These are phyloP conservation scores for Anolis apletophallus DNA, from an alignment of 2,797 vertebrate genomes.

Conservation along the genomic window DNA sequence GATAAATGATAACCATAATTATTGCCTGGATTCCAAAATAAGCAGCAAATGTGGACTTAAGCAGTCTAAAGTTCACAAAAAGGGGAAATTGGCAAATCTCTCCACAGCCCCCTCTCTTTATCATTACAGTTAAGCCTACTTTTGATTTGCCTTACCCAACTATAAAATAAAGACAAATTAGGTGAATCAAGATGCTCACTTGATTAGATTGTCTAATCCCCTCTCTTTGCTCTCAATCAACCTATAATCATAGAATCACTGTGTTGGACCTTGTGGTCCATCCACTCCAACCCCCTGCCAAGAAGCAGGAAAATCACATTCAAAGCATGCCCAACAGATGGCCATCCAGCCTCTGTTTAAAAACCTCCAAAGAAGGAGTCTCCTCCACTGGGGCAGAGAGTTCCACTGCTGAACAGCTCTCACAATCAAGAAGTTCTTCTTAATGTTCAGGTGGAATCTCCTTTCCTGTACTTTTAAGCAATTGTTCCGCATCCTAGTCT, in stretches of 20 bases:
- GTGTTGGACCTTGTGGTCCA: too few species aligned
- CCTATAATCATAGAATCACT: not conserved
- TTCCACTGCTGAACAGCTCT: too few species aligned
- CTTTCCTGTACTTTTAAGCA: too few species aligned
- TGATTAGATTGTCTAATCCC: constrained; percentile 67
- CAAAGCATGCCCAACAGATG: too few species aligned
- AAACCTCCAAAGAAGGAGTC: too few species aligned
- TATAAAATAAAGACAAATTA: constrained; percentile 69
- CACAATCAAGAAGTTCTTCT: too few species aligned
- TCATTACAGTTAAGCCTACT: constrained; percentile 64
- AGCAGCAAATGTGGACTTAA: constrained; percentile 61
- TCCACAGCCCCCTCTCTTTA: constrained; percentile 59
- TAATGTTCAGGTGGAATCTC: too few species aligned
- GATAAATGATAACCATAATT: constrained; percentile 34
- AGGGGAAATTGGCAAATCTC: constrained; percentile 71
- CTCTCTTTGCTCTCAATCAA: constrained; percentile 32
- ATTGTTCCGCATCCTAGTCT: too few species aligned
- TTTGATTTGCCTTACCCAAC: constrained; percentile 48
- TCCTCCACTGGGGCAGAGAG: too few species aligned
- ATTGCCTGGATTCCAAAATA: constrained; percentile 60
- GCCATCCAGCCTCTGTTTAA: too few species aligned
- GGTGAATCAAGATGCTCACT: constrained; percentile 64
- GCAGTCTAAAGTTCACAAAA: constrained; percentile 58
- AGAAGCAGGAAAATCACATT: too few species aligned
- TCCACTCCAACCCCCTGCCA: too few species aligned